A percentile compares a stretch with the other conserved stretches of the same genome.
Evolutionary conservation across 2,888 invertebrate species (phyloP).

Genomic region (Perdita meconis): DNA sequence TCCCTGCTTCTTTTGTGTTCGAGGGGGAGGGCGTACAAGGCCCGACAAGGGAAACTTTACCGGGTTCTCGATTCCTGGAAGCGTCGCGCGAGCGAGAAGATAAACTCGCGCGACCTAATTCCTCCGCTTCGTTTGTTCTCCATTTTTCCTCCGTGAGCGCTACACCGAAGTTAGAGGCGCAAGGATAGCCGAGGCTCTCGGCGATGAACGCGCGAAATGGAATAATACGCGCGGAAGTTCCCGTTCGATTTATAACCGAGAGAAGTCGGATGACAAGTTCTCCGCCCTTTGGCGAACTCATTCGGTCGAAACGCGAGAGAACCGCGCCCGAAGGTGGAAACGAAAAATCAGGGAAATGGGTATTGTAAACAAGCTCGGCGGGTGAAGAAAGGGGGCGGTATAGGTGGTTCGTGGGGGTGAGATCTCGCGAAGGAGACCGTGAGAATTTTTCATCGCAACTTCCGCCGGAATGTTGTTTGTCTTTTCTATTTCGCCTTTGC

Average conservation of each 20-base stretch:
- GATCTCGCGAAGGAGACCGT: conserved; percentile 45
- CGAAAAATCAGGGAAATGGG: conserved; percentile 60
- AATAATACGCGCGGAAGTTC: conserved; percentile 42
- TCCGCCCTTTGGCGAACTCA: conserved; percentile 45
- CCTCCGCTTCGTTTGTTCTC: neutral
- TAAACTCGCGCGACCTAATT: conserved; percentile 31
- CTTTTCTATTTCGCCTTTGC: conserved; percentile 42
- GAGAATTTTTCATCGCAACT: conserved; percentile 65
- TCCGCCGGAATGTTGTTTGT: conserved; percentile 35
- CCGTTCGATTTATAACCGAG: conserved; percentile 47
- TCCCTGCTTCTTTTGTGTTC: neutral
- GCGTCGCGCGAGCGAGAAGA: conserved; percentile 21
- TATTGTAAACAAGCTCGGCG: conserved; percentile 54
- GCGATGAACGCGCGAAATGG: conserved; percentile 43
- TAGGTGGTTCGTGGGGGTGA: conserved; percentile 38
- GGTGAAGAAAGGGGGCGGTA: conserved; percentile 15
- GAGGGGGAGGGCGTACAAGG: neutral
- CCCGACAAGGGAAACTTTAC: conserved; percentile 9
- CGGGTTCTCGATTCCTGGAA: conserved; percentile 11
- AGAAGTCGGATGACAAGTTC: conserved; percentile 12
- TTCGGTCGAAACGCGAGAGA: conserved; percentile 41
- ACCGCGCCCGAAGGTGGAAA: conserved; percentile 19
- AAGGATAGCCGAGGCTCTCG: neutral
- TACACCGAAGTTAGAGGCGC: conserved; percentile 1
- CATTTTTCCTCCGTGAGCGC: conserved; percentile 5